Evolutionary conservation across 2,797 vertebrate species (phyloP).

Genomic region (Halcyon badia): DNA sequence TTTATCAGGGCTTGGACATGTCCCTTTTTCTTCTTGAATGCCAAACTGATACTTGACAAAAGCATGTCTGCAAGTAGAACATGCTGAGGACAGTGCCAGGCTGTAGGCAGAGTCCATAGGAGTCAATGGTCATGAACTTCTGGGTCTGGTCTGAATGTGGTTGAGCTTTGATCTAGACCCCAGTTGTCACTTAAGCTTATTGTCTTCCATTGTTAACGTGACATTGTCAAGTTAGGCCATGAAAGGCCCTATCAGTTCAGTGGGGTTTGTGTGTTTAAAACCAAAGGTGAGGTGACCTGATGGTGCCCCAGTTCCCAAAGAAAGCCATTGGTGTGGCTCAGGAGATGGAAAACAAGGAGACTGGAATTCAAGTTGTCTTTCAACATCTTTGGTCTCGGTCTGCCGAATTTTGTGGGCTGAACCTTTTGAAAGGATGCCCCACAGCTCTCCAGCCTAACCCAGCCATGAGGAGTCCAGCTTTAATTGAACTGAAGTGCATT

Average conservation of each 20-base stretch:
- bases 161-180: background rate
- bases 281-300: background rate
- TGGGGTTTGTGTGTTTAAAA: background rate
- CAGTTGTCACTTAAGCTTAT: background rate
- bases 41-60: rapidly evolving
- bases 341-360: background rate
- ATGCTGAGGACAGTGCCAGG: background rate
- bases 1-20: rapidly evolving
- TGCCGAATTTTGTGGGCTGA: background rate
- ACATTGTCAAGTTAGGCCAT: background rate
- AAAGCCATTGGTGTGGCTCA: rapidly evolving
- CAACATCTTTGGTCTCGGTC: background rate
- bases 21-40: background rate
- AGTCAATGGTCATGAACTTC: rapidly evolving
- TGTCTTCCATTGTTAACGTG: background rate
- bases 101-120: background rate
- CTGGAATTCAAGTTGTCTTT: rapidly evolving
- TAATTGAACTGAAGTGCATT: background rate
- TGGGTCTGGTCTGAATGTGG: background rate
- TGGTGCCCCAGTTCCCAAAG: background rate
- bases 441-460: background rate
- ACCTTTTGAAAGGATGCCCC: no score
- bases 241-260: background rate
- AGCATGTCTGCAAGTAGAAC: background rate
- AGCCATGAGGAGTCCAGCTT: background rate